Base-by-base conservation (phyloP, 1,140 invertebrate species). In the Lepidurus packardi region DNA sequence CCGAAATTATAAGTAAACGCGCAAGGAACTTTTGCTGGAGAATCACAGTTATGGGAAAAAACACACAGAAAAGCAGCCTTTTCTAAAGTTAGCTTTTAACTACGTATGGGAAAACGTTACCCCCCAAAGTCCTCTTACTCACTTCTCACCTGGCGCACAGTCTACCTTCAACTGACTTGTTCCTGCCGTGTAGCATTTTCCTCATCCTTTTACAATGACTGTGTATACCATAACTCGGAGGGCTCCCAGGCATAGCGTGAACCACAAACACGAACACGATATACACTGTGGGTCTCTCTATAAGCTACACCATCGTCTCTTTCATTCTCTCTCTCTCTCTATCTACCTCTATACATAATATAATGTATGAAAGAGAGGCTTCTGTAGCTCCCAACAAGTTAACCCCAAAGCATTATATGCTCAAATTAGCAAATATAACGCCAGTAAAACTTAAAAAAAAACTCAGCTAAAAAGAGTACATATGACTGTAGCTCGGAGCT, bases 381-480 rank as follows among this genome's bases (percentile, higher is more conserved):
- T 21, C 13, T 65, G 13, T 21, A 34, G 34, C n/a, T 1, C 21
- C 13, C 21, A 65, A 3, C 4, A 21, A 7, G 53, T n/a, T 65
- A 65, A 65, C 53, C 53, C 53, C 53, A 65, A 21, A 65, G 53
- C 53, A 65, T 65, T 65, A 65, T 65, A 65, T 65, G 53, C 13
- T 65, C 53, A 65, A 65, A 65, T 65, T 65, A 65, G 53, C 13
- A 65, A 65, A 65, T 65, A 65, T 65, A 65, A 65, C 53, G 53
- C 45, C 21, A 65, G 21, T 65, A 65, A 65, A 65, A 65, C n/a
- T 65, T 65, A 7, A 65, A 13, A 13, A 65, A 65, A 65, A 65
- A 65, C 13, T 65, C 53, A 21, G 21, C 53, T 21, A 65, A 65
- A 13, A 13, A 21, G 16, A 4, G 16, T 21, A 7, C 21, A 21